Evolutionary conservation across 2,888 invertebrate species (phyloP).

Genomic region (Himalopsyche anomala): DNA sequence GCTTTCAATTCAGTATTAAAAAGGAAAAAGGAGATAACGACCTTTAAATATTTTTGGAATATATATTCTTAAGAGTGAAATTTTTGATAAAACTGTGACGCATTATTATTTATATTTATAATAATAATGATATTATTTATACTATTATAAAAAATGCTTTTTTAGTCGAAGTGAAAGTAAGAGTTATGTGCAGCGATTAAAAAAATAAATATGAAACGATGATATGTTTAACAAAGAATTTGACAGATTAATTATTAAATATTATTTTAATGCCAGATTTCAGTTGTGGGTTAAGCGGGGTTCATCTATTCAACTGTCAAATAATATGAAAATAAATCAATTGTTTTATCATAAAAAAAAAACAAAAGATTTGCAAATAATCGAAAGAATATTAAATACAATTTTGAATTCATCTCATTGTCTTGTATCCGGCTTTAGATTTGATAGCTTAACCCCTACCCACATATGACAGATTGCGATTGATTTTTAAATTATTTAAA

Average conservation of each 20-base stretch:
- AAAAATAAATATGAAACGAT: not conserved
- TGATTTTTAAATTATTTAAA: too few relatives aligned
- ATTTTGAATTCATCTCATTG: too few relatives aligned
- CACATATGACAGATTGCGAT: too few relatives aligned
- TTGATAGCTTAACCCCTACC: too few relatives aligned
- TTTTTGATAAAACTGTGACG: not conserved
- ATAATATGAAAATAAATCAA: not conserved
- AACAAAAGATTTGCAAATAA: too few relatives aligned
- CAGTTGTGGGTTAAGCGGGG: not conserved
- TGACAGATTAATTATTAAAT: constrained; percentile 8
- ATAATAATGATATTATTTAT: constrained; percentile 7
- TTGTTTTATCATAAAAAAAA: too few relatives aligned
- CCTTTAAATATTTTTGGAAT: not conserved
- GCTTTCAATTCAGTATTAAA: too few relatives aligned
- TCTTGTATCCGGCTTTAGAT: too few relatives aligned
- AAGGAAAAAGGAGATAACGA: too few relatives aligned
- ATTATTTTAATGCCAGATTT: not conserved
- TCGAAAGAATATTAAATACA: too few relatives aligned
- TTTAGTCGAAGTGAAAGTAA: constrained; percentile 8
- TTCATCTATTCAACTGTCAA: not conserved
- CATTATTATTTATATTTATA: not conserved
- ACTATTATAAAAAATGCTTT: not conserved
- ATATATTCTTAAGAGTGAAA: not conserved
- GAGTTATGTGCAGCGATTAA: not conserved
- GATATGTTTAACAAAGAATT: not conserved